Conservation (phyloP, 2,888 invertebrate species). For the Iselma pallidipennis region DNA sequence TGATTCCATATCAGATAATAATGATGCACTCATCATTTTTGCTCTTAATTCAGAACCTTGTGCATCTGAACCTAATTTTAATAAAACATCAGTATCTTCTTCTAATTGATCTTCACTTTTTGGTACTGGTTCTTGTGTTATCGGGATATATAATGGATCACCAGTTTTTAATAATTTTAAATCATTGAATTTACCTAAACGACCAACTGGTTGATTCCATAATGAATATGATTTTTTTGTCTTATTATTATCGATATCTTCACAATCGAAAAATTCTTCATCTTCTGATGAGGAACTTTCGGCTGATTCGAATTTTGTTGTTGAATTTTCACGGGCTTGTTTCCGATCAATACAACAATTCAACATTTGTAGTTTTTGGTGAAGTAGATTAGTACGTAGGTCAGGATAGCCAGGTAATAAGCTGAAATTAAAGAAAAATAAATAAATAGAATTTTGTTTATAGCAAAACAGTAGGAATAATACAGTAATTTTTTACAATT, state of each 20-base stretch:
- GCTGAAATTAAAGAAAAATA: conserved; percentile 61
- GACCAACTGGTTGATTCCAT: conserved; percentile 67
- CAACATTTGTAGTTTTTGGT: conserved; percentile 89
- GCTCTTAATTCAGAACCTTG: conserved; percentile 84
- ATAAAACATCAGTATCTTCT: conserved; percentile 88
- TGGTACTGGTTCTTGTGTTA: conserved; percentile 91
- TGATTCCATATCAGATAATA: conserved; percentile 97
- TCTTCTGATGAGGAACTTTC: conserved; percentile 56
- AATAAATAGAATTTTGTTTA: too few relatives aligned
- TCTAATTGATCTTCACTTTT: conserved; percentile 97
- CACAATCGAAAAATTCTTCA: conserved; percentile 85
- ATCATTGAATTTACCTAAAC: conserved; percentile 69
- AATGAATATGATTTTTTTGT: conserved; percentile 55
- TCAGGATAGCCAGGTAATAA: conserved; percentile 83
- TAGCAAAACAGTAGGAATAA: too few relatives aligned
- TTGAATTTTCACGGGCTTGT: conserved; percentile 57
- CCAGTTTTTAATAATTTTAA: conserved; percentile 69
- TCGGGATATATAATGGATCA: conserved; percentile 76
- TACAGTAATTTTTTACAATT: conserved; percentile 7
- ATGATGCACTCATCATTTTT: conserved; percentile 92
- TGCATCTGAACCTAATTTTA: conserved; percentile 84
- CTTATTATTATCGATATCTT: conserved; percentile 56
- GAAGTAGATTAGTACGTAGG: conserved; percentile 84
- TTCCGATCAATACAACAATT: conserved; percentile 77
- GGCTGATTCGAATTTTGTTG: conserved; percentile 55